A percentile compares a stretch with the other conserved stretches of the same genome.
Conservation (phyloP, 2,888 invertebrate genomes). For the Zhengitettix transpicula region DNA sequence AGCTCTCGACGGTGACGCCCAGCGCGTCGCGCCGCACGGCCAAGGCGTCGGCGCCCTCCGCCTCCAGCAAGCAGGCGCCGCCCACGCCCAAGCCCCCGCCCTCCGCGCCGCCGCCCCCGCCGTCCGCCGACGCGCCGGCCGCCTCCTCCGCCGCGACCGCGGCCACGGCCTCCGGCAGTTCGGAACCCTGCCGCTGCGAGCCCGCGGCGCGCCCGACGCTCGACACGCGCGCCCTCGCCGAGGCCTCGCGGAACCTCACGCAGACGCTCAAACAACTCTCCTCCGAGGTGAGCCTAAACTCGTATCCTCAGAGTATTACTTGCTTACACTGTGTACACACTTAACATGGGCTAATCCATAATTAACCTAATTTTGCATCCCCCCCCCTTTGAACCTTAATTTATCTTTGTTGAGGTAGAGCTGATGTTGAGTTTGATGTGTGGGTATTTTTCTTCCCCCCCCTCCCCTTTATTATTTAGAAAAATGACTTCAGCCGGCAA, state of each 20-base stretch:
- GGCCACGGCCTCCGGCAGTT: constrained; percentile 8
- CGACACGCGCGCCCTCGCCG: constrained; percentile 63
- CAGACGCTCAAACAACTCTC: constrained; percentile 80
- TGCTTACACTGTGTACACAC: too few relatives aligned
- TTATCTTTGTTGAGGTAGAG: too few relatives aligned
- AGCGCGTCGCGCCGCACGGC: constrained; percentile 18
- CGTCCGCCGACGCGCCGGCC: constrained; percentile 10
- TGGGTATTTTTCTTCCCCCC: too few relatives aligned
- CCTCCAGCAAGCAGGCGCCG: background rate
- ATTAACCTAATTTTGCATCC: too few relatives aligned
- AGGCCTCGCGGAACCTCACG: constrained; percentile 81
- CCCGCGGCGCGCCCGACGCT: constrained; percentile 25
- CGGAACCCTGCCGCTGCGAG: constrained; percentile 12
- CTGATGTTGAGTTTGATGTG: too few relatives aligned
- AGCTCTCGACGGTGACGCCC: constrained; percentile 72
- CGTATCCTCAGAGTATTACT: too few relatives aligned
- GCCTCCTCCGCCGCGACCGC: constrained; percentile 18
- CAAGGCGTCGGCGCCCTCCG: background rate
- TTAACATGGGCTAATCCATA: too few relatives aligned
- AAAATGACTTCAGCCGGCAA: too few relatives aligned
- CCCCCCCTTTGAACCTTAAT: too few relatives aligned
- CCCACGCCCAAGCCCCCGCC: constrained; percentile 10
- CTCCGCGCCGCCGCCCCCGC: constrained; percentile 20
- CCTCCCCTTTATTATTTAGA: too few relatives aligned
- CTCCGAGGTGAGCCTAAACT: constrained; percentile 66